A percentile compares a stretch with the other conserved stretches of the same genome.
phyloP scores from a whole-genome alignment of 2,797 vertebrate species.

The Sarcoramphus papa region DNA sequence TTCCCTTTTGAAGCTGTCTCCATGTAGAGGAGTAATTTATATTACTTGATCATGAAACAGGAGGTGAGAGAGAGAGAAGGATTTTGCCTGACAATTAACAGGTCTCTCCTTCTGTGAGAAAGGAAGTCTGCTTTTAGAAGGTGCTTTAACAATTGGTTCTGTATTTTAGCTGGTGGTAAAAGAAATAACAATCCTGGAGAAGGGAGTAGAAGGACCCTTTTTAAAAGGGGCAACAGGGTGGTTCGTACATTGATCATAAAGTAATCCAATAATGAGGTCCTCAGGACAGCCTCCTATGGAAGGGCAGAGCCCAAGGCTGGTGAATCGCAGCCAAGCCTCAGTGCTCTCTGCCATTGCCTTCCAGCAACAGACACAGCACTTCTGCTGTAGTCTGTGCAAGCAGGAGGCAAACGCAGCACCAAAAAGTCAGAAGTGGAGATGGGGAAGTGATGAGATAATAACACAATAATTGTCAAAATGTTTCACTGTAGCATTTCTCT shows the following conservation, averaged over 20 bases:
- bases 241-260: background rate
- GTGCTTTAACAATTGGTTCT: background rate
- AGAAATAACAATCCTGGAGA: background rate
- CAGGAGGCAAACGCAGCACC: fast-evolving
- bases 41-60: background rate
- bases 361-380: background rate
- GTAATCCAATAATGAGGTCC: background rate
- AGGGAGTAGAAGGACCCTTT: background rate
- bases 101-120: background rate
- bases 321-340: background rate
- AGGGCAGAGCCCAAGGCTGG: background rate
- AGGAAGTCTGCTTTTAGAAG: background rate
- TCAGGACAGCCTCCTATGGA: background rate
- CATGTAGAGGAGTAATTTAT: background rate
- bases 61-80: background rate
- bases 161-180: background rate
- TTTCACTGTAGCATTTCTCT: background rate
- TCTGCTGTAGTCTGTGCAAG: background rate
- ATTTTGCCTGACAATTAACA: background rate
- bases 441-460: background rate
- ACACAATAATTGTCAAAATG: background rate
- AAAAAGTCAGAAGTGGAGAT: background rate
- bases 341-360: background rate
- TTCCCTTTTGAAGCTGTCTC: background rate
- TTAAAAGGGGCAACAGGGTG: background rate